These are phyloP conservation scores for Pocillopora grandis DNA, from an alignment of 92 coral and sea anemone species.

Conservation along the genomic window DNA sequence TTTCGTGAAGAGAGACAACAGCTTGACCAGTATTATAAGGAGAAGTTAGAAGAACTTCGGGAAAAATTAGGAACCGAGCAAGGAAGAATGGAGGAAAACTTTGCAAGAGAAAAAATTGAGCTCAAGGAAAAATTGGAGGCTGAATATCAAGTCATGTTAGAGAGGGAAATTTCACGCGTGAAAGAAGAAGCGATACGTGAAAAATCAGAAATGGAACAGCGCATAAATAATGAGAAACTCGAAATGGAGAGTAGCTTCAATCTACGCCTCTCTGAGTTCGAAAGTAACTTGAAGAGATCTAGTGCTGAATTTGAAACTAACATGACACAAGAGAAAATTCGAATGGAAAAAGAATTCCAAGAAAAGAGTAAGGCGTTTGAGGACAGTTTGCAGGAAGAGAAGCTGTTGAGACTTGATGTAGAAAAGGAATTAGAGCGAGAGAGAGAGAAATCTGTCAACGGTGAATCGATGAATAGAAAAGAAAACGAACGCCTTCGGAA, in stretches of 20 bases:
- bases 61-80: slow-evolving; percentile 67
- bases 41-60: slow-evolving; percentile 71
- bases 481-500: slow-evolving; percentile 62
- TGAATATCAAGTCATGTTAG: slow-evolving; percentile 76
- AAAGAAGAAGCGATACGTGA: slow-evolving; percentile 58
- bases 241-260: slow-evolving; percentile 75
- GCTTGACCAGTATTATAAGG: slow-evolving; percentile 83
- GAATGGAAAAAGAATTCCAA: slow-evolving; percentile 56
- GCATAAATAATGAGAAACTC: slow-evolving; percentile 46
- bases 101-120: slow-evolving; percentile 70
- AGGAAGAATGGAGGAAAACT: slow-evolving; percentile 63
- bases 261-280: slow-evolving; percentile 59
- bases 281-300: slow-evolving; percentile 55
- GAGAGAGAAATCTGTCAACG: slow-evolving; percentile 42
- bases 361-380: slow-evolving; percentile 65
- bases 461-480: slow-evolving; percentile 51
- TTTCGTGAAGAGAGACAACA: slow-evolving; percentile 86
- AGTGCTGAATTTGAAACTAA: slow-evolving; percentile 67
- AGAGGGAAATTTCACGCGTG: slow-evolving; percentile 54
- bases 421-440: slow-evolving; percentile 63
- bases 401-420: slow-evolving; percentile 49
- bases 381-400: slow-evolving; percentile 60
- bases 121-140: slow-evolving; percentile 75
- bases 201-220: slow-evolving; percentile 52
- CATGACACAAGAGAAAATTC: slow-evolving; percentile 52